Percentiles rank a stretch among this genome's conserved stretches.
These are phyloP conservation scores for Micrasema longulum DNA, from an alignment of 1,140 invertebrate genomes.

Conservation along the genomic window DNA sequence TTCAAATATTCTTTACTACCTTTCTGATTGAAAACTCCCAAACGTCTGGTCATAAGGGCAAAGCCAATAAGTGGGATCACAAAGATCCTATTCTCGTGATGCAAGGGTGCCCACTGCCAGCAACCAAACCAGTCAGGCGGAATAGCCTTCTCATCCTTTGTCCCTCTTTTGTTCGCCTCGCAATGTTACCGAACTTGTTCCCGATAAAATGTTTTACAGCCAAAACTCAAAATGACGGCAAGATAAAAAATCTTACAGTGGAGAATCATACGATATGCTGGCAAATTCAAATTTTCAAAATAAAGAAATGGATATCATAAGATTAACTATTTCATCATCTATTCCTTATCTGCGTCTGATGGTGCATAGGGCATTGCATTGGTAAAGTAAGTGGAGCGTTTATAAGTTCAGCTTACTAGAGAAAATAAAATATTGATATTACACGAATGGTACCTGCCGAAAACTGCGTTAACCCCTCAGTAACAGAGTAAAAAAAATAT, in stretches of 20 bases:
- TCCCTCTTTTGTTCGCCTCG: conserved; percentile 35
- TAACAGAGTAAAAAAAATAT: no score
- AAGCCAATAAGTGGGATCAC: conserved; percentile 30
- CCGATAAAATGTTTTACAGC: conserved; percentile 7
- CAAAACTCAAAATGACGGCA: neutral
- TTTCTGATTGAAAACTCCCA: conserved; percentile 1
- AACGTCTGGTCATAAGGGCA: conserved; percentile 8
- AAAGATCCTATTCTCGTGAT: conserved; percentile 45
- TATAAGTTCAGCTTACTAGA: no score
- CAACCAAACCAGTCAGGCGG: conserved; percentile 35
- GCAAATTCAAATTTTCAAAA: no score
- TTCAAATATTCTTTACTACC: neutral
- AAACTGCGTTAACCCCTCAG: no score
- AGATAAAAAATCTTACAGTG: neutral
- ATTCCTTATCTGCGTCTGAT: no score
- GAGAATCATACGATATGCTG: no score
- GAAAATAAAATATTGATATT: no score
- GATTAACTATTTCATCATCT: no score
- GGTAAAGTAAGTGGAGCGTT: no score
- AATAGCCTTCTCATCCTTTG: conserved; percentile 39
- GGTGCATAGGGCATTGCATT: no score
- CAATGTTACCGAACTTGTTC: conserved; percentile 9
- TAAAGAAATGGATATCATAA: no score
- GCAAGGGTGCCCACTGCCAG: conserved; percentile 34
- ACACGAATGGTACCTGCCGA: no score